Conservation (phyloP, 2,888 invertebrate genomes). For the Molanna angustata region DNA sequence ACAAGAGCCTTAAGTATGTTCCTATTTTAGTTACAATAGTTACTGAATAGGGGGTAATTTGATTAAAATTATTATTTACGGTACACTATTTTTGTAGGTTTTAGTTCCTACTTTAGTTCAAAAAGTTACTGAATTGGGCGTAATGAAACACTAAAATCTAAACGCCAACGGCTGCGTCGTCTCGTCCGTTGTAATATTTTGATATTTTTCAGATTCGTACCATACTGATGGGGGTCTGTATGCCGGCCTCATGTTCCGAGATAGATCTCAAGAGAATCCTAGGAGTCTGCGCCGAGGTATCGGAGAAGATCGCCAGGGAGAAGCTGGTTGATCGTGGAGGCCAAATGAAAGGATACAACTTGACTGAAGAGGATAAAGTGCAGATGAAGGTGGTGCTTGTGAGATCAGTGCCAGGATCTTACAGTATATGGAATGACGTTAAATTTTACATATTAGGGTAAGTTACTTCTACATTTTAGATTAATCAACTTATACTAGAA, state of each 20-base stretch:
- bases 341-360: constrained; percentile 36
- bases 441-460: constrained; percentile 58
- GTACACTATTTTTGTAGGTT: too few species aligned
- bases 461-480: not conserved
- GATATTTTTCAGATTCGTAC: constrained; percentile 60
- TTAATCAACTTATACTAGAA: not conserved
- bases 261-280: constrained; percentile 51
- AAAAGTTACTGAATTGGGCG: too few species aligned
- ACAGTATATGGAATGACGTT: constrained; percentile 59
- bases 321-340: constrained; percentile 6
- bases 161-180: too few species aligned
- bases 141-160: too few species aligned
- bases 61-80: too few species aligned
- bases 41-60: too few species aligned
- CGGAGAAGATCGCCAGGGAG: constrained; percentile 34
- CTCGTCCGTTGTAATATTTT: too few species aligned
- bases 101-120: too few species aligned
- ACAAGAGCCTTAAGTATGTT: too few species aligned
- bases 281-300: constrained; percentile 41
- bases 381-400: constrained; percentile 58
- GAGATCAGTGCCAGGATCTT: constrained; percentile 67
- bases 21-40: too few species aligned
- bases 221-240: constrained; percentile 70
- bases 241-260: constrained; percentile 65
- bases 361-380: constrained; percentile 37